Evolutionary conservation across 1,140 invertebrate species (phyloP).

Genomic region (Pemphigus obesinymphae): DNA sequence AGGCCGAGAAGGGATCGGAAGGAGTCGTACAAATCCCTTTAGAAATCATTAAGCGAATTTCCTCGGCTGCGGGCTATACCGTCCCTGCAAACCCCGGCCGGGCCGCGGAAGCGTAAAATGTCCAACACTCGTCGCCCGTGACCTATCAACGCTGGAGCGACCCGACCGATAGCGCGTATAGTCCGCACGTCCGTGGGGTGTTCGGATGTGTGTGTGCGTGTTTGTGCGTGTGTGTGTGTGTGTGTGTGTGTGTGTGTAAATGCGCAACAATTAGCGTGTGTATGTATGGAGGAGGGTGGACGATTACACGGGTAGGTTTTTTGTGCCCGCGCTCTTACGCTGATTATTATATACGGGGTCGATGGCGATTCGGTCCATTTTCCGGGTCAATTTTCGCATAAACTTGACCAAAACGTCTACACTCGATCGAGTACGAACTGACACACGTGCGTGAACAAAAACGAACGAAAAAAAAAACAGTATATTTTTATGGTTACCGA

Average conservation of each 20-base stretch:
- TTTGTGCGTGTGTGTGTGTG: background rate
- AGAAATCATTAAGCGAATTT: constrained; percentile 1
- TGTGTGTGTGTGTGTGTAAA: constrained; percentile 1
- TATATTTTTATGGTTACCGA: no score
- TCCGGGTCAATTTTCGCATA: no score
- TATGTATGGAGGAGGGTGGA: constrained; percentile 13
- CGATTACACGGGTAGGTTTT: constrained; percentile 21
- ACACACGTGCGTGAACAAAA: no score
- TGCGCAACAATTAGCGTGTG: constrained; percentile 20
- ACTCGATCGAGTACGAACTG: no score
- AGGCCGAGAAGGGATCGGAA: background rate
- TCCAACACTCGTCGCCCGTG: background rate
- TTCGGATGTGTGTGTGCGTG: no score
- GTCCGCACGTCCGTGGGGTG: no score
- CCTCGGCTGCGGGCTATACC: background rate
- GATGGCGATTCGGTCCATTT: no score
- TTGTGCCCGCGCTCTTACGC: background rate
- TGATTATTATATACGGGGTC: no score
- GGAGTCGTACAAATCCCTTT: background rate
- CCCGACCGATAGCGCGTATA: background rate
- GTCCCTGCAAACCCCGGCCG: no score
- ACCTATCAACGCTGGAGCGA: background rate
- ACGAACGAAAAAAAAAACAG: no score
- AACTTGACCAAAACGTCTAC: no score
- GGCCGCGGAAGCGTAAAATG: background rate